Percentiles rank a stretch among this genome's conserved stretches.
These are phyloP conservation scores for Glaucopsyche alexis DNA, from an alignment of 2,888 invertebrate species.

Conservation along the genomic window DNA sequence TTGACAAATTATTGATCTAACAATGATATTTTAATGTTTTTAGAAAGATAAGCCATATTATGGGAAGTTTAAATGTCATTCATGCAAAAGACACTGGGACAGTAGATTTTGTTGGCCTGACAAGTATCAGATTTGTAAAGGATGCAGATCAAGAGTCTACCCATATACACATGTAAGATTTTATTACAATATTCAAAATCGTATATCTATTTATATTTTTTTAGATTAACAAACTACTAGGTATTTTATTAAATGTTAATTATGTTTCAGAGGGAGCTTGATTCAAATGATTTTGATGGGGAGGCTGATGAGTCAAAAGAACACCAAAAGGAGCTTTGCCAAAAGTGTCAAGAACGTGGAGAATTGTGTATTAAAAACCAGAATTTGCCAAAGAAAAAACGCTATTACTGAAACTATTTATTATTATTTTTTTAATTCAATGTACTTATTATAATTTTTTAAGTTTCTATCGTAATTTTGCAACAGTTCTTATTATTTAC, in stretches of 20 bases:
- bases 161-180: constrained; percentile 45
- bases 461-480: not conserved
- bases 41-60: constrained; percentile 38
- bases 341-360: constrained; percentile 51
- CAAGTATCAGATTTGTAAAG: constrained; percentile 47
- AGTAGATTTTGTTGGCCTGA: constrained; percentile 51
- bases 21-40: not conserved
- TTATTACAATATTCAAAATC: not conserved
- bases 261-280: constrained; percentile 7
- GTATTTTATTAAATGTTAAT: not conserved
- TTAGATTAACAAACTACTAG: no score
- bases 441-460: no score
- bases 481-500: constrained; percentile 31
- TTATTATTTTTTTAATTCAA: not conserved
- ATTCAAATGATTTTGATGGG: constrained; percentile 46
- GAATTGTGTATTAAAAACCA: constrained; percentile 35
- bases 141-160: constrained; percentile 43
- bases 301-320: constrained; percentile 38
- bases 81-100: constrained; percentile 48
- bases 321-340: constrained; percentile 49
- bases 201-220: no score
- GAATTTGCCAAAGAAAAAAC: not conserved
- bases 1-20: not conserved
- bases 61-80: constrained; percentile 48
- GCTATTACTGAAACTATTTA: not conserved